Conservation (phyloP, 2,888 invertebrate species). For the Microctonus hyperodae region DNA sequence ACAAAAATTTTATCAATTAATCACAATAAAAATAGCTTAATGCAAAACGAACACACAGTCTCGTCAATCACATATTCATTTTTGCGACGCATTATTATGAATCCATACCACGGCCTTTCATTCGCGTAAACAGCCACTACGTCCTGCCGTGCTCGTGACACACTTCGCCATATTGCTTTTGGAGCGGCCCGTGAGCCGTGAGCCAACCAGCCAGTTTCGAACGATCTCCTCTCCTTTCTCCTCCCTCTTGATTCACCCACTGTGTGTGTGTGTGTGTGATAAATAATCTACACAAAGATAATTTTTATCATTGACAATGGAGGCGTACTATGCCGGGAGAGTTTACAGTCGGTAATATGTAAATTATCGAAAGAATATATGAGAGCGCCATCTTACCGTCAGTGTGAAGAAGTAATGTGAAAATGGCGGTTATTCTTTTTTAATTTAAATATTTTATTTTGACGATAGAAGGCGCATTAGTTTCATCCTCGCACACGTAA, state of each 20-base stretch:
- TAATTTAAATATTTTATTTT: no score
- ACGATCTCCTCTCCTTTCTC: not conserved
- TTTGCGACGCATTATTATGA: conserved; percentile 51
- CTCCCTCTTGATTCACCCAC: not conserved
- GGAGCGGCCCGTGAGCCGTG: conserved; percentile 20
- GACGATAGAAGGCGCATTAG: no score
- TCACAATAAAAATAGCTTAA: conserved; percentile 43
- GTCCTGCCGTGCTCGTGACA: conserved; percentile 68
- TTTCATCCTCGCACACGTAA: no score
- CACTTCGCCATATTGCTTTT: conserved; percentile 73
- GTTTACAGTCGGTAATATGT: no score
- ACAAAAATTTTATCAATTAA: conserved; percentile 44
- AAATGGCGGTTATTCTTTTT: not conserved
- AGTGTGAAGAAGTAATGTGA: no score
- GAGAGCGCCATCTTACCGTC: no score
- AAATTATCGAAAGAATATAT: no score
- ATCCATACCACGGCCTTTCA: conserved; percentile 53
- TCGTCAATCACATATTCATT: conserved; percentile 39
- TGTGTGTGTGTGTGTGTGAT: not conserved
- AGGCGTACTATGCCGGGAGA: not conserved
- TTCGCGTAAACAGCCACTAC: conserved; percentile 50
- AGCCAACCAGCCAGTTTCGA: no score
- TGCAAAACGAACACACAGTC: conserved; percentile 41
- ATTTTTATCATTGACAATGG: not conserved
- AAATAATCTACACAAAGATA: not conserved